Base-by-base conservation (phyloP, 2,113 vertebrate species). In the Genyomyrus donnyi region DNA sequence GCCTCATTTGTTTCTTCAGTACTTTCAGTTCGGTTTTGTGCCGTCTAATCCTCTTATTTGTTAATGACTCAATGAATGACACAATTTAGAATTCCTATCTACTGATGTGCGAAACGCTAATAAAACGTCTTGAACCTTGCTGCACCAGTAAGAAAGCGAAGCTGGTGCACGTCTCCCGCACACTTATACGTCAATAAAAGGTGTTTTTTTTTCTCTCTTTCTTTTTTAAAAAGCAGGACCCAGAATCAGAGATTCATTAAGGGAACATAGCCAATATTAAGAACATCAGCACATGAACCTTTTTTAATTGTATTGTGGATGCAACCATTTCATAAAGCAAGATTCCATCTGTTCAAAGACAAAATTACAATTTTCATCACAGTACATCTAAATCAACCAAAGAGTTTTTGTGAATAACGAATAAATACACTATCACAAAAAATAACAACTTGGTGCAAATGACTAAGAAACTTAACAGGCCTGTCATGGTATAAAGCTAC, bases 241-340 rank as follows among this genome's bases (percentile, higher is more conserved):
- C 58, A 62, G 58, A 35, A 13, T 31, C 27, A 35, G 13, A 77
- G 31, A 80, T 5, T 42, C 74, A 70, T 70, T 31, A 70, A 31
- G 10, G 15, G 35, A 17, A 19, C 74, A 80, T 1, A 42, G 74
- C 48, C 50, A 62, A 46, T 84, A 56, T 84, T 85, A 89, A n/a
- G 39, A 89, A 89, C 53, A 85, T 89, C 42, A 84, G 50, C 27
- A 62, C 39, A 66, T 88, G 74, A 45, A 89, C 50, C 24, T 89
- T 52, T 62, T 74, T 56, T 48, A 56, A 80, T 83, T 84, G 85
- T 58, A 46, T 85, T 85, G 46, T 48, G 89, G 92, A 91, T 93
- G 94, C 93, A 95, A 93, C 92, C 85, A 87, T 88, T 93, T 87
- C 90, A 93, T 93, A 92, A 94, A 93, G 90, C 92, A 88, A 91